Evolutionary conservation across 30 jellyfish, hydroid and myxozoan genomes (phyloP).

Genomic region (Aurelia sp.): DNA sequence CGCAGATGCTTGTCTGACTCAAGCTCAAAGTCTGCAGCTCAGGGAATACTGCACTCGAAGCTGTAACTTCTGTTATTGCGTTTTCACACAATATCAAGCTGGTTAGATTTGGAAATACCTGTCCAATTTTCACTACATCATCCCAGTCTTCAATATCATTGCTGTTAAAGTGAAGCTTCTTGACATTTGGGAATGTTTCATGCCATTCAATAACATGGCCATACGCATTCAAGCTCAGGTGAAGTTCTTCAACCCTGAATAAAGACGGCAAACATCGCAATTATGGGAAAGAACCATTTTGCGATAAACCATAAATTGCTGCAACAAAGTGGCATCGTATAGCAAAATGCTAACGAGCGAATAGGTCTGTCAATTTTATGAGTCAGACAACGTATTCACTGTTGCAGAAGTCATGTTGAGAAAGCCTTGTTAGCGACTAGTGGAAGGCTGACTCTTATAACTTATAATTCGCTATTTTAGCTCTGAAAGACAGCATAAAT

Average conservation of each 20-base stretch:
- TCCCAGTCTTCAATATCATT: slow-evolving; percentile 70
- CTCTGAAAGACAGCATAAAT: too few relatives aligned
- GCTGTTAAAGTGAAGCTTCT: slow-evolving; percentile 65
- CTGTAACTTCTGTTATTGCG: slow-evolving; percentile 42
- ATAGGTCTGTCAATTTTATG: too few relatives aligned
- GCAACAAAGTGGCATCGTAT: too few relatives aligned
- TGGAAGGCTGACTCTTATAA: too few relatives aligned
- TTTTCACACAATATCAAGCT: slow-evolving; percentile 74
- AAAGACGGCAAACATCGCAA: not conserved
- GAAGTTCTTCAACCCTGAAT: slow-evolving; percentile 86
- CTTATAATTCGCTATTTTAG: too few relatives aligned
- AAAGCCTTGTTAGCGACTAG: too few relatives aligned
- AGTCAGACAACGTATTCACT: too few relatives aligned
- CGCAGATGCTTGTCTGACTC: slow-evolving; percentile 62
- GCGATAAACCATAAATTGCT: too few relatives aligned
- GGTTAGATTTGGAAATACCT: slow-evolving; percentile 66
- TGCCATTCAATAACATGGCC: slow-evolving; percentile 62
- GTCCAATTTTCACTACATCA: slow-evolving; percentile 69
- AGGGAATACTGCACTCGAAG: slow-evolving; percentile 34
- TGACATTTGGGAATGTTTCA: slow-evolving; percentile 52
- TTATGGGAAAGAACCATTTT: not conserved
- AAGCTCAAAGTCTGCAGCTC: slow-evolving; percentile 73
- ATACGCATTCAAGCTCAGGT: slow-evolving; percentile 82
- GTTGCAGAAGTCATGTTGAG: too few relatives aligned
- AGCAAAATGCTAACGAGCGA: too few relatives aligned